Evolutionary conservation across 2,888 invertebrate species (phyloP), one percentile per base, ranked within the genome.

Genomic region (Ctenicera cuprea): DNA sequence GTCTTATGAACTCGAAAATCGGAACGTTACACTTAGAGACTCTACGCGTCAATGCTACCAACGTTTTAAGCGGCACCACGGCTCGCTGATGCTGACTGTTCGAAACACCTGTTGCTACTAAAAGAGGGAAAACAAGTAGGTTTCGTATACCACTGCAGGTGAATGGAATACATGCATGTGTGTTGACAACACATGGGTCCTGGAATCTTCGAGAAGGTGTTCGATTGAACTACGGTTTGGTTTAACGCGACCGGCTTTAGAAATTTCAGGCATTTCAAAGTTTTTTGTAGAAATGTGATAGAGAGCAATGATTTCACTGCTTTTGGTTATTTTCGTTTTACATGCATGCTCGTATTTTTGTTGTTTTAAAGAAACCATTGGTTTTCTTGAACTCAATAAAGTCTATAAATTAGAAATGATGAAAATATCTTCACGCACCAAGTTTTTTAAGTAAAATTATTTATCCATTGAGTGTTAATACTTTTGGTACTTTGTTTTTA

Each of bases 21-120:
- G 9, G 16, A 14, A 45, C 50, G 30, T 43, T 66, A 20, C 26
- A 68, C 57, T 22, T 12, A 1, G 41, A 18, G 20, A 41, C 16
- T 52, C 43, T 52, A 18, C 69, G 26, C 62, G 52, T 41, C 12
- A 62, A 33, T 14, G 20, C 43, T 50, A 45, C 18, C 43, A 61
- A 41, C 62, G 45, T 30, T 52, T n/a, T 18, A n/a, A 64, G 59
- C 64, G 70, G 69, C 67, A 70, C 62, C 26, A 65, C 65, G 74
- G 65, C 22, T 71, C 62, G 64, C 48, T 74, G 76, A 71, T 75
- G 77, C 67, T 74, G 68, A 75, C 76, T 76, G 71, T 66, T 71
- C 62, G 68, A 76, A 76, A 78, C 79, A 79, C 79, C 79, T 79
- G 79, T 79, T 78, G 78, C 79, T 79, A 77, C 78, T 79, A 78